Evolutionary conservation across 2,888 invertebrate species (phyloP), one percentile per base, ranked within the genome.

Genomic region (Lepetodrilus schrolli): DNA sequence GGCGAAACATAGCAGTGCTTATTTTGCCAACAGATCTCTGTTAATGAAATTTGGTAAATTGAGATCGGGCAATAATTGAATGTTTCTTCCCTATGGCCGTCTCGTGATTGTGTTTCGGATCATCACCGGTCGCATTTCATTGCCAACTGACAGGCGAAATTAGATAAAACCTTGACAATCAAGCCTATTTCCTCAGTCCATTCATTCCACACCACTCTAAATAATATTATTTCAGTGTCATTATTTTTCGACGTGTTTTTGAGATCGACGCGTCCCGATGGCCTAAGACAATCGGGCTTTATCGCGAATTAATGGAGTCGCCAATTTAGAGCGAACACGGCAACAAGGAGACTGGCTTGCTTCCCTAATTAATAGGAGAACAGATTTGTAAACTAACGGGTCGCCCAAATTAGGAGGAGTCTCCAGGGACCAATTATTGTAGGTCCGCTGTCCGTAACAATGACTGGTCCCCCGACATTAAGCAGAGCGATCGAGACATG

Each of bases 41-140:
- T 69, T 76, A 76, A 76, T 76, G 76, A 76, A 76, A 76, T 76
- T 74, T 51, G 51, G 76, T 76, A 76, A 76, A 74, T 51, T 72
- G 76, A 76, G 74, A 74, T 71, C 70, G 68, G 68, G 71, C 49
- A 37, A 70, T 74, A 76, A 76, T 76, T 74, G 76, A 76, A 71
- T 69, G 76, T 58, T 69, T 72, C 72, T 72, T 72, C 76, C 76
- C 76, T 68, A 66, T 72, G 76, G 76, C 72, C 70, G 70, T 43
- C 49, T 47, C 21, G 72, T 71, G 72, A 76, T 74, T 74, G 76
- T 74, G 74, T 70, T 74, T 72, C 66, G 65, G 66, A 43, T 47
- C 43, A 37, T 65, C 48, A 66, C 65, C 43, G 66, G 74, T 68
- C 72, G 36, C 66, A 69, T 65, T 72, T 72, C 71, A 72, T 74